Evolutionary conservation across 2,888 invertebrate species (phyloP), one percentile per base, ranked within the genome.

Genomic region (Gastrophysa polygoni): DNA sequence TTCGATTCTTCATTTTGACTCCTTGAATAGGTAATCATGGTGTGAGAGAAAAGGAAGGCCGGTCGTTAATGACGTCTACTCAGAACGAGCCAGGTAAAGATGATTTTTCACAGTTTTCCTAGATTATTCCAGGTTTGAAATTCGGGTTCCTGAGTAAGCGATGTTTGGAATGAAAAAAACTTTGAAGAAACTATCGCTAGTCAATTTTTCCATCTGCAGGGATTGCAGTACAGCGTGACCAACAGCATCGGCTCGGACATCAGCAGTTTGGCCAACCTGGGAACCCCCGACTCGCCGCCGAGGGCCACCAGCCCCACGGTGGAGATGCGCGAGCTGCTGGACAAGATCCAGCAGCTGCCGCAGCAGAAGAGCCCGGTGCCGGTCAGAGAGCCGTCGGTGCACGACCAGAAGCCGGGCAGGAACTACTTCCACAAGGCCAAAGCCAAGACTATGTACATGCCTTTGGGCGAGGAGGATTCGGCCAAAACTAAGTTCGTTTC

Each of bases 241-340:
- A 82, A 80, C 70, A 81, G 81, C 63, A 81, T 81, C 72, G 81
- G 69, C 20, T 69, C 89, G n/a, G 89, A 88, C 73, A 87, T 89
- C 60, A 89, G 89, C 74, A 89, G 89, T 77, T 80, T 89, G 70
- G 87, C 87, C 6, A 89, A 89, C 75, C 78, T 86, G 62, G 88
- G 87, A 50, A 88, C 89, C 6, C 88, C 88, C 24, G 87, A 86
- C 69, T 92, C 93, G 0, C 92, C 93, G 0, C 92, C 92, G 0
- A 87, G 89, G 71, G 91, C 92, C 1, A 93, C 92, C n/a, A 92
- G 91, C 75, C 93, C 93, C 4, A 92, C 91, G 10, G 85, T 88
- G 68, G 89, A 90, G 75, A 88, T 91, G 67, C 85, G 88, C 54
- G 91, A 92, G 71, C 85, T 92, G 21, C 84, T 91, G 59, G 87